These are phyloP conservation scores for Tinea trinotella DNA, from an alignment of 2,888 invertebrate genomes.

Conservation along the genomic window DNA sequence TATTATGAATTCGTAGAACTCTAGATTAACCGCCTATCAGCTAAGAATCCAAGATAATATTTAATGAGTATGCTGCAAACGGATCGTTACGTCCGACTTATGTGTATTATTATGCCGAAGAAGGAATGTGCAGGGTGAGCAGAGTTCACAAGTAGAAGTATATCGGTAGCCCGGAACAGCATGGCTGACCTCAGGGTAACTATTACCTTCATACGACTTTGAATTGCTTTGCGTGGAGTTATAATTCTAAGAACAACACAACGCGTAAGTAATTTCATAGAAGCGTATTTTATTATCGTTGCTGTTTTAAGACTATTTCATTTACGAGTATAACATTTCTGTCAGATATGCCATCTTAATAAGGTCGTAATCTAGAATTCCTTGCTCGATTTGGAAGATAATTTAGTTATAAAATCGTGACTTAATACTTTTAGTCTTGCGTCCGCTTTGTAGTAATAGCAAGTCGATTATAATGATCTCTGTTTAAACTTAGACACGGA, in stretches of 20 bases:
- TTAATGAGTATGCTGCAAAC: conserved; percentile 54
- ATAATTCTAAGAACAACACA: conserved; percentile 6
- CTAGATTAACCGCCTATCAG: conserved; percentile 1
- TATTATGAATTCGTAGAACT: not conserved
- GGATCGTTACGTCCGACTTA: conserved; percentile 57
- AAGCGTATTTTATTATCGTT: not conserved
- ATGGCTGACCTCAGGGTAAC: conserved; percentile 21
- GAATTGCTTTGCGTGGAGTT: conserved; percentile 18
- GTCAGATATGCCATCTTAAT: not conserved
- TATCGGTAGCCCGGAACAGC: conserved; percentile 38
- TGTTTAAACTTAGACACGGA: conserved; percentile 32
- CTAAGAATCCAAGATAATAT: conserved; percentile 39
- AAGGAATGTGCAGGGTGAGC: conserved; percentile 58
- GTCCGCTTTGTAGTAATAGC: conserved; percentile 12
- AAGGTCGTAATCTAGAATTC: conserved; percentile 7
- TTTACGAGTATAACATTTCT: not conserved
- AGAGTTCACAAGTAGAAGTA: conserved; percentile 53
- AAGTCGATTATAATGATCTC: conserved; percentile 29
- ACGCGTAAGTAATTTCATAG: conserved; percentile 1
- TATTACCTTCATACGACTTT: conserved; percentile 19
- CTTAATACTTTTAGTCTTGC: conserved; percentile 16
- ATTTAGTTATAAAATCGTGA: conserved; percentile 18
- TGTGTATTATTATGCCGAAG: conserved; percentile 68
- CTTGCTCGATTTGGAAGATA: conserved; percentile 4
- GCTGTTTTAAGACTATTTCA: not conserved